Base-by-base conservation (phyloP, 2,888 invertebrate species). In the Carpatolechia fugitivella region DNA sequence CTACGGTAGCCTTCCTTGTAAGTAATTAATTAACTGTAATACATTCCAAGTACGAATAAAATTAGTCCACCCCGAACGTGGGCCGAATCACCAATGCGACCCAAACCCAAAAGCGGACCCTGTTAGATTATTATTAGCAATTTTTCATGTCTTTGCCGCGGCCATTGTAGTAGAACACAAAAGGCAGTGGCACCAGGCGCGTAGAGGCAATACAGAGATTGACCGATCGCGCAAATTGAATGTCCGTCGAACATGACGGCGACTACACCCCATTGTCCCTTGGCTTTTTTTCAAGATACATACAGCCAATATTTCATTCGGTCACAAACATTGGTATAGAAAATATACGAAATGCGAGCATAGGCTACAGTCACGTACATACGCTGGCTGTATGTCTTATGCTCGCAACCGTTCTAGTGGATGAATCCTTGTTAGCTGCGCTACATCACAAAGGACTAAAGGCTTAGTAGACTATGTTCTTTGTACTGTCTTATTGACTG, bases 181-280 rank as follows among this genome's bases (percentile, higher is more conserved):
- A 78, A 74, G 82, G 64, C 60, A 56, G 58, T 70, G 70, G 71
- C 64, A 81, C 85, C 74, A 80, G 80, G 83, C 74, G 65, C 70
- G 69, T 78, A 83, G 72, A 72, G 69, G 68, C 74, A 72, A 75
- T 74, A 73, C 66, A 78, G 80, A 80, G 82, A 84, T 84, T 84
- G 85, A 83, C 85, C 80, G 85, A 80, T 82, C 81, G 81, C 73
- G 78, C 82, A 85, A 87, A 87, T 87, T 87, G 85, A 85, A 85
- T 81, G 80, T 80, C 79, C 78, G 74, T 73, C 73, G 80, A 76
- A 81, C 80, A 81, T 72, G 74, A 68, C 68, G 69, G 69, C 72
- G 74, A 78, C 77, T 75, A 76, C 75, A 72, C 65, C 65, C 76
- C 65, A 81, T 87, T 86, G 85, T 85, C 6, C 70, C 74, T 62